phyloP scores from a whole-genome alignment of 2,888 invertebrate genomes.

The Pinctada fucata region DNA sequence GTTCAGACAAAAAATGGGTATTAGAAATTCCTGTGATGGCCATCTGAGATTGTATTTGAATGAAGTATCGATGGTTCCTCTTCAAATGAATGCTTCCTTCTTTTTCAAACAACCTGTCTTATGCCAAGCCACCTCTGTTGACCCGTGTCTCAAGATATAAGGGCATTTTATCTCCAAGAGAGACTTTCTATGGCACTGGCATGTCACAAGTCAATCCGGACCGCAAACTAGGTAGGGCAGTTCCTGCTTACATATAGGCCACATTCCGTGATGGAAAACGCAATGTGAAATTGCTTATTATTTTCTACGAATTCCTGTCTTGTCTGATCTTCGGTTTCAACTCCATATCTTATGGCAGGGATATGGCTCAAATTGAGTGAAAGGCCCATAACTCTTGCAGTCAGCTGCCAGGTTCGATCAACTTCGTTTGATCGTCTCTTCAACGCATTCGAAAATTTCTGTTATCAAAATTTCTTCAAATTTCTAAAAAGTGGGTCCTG shows the following conservation, averaged over 20 bases:
- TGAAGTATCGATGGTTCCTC: not conserved
- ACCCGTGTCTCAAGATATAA: not conserved
- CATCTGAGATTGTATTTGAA: not conserved
- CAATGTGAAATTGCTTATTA: not conserved
- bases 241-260: not conserved
- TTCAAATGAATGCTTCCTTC: not conserved
- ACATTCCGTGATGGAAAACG: not conserved
- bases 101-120: not conserved
- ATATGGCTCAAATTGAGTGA: not conserved
- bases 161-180: not conserved
- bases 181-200: not conserved
- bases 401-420: no score
- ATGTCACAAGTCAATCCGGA: not conserved
- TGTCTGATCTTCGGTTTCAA: not conserved
- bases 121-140: not conserved
- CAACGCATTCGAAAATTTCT: no score
- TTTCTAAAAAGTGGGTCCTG: no score
- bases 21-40: not conserved
- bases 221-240: not conserved
- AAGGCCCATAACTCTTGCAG: not conserved
- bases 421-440: no score
- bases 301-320: not conserved
- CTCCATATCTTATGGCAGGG: not conserved
- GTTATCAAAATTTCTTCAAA: no score
- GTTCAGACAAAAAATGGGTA: not conserved